These are phyloP conservation scores for Galaxea fascicularis DNA, from an alignment of 92 coral and sea anemone genomes.

Conservation along the genomic window DNA sequence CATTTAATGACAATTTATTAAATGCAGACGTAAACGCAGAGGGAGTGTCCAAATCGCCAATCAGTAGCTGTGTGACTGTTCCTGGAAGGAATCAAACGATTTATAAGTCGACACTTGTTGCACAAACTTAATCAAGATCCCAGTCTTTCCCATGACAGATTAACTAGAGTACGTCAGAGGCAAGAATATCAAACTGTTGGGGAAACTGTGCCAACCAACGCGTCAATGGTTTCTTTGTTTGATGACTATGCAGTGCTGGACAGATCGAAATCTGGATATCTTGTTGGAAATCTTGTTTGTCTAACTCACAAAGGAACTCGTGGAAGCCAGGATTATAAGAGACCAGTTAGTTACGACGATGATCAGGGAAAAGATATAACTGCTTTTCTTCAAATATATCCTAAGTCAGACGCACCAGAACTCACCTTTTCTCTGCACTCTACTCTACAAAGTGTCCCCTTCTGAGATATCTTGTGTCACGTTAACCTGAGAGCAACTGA, in stretches of 20 bases:
- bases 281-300: slow-evolving; percentile 33
- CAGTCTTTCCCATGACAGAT: slow-evolving; percentile 45
- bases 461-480: slow-evolving; percentile 18
- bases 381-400: slow-evolving; percentile 34
- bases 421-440: slow-evolving; percentile 20
- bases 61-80: slow-evolving; percentile 11
- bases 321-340: slow-evolving; percentile 34
- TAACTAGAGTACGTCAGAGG: slow-evolving; percentile 39
- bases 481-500: slow-evolving; percentile 44
- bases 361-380: slow-evolving; percentile 25
- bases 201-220: neutral
- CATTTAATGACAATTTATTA: slow-evolving; percentile 10
- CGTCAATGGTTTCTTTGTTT: slow-evolving; percentile 21
- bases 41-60: slow-evolving; percentile 14
- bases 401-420: slow-evolving; percentile 7
- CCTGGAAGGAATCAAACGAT: neutral
- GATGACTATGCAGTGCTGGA: slow-evolving; percentile 32
- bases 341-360: slow-evolving; percentile 36
- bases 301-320: slow-evolving; percentile 27
- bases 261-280: slow-evolving; percentile 17
- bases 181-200: slow-evolving; percentile 10
- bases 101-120: slow-evolving; percentile 43
- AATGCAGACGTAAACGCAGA: slow-evolving; percentile 20
- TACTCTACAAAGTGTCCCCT: slow-evolving; percentile 37
- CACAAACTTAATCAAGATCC: slow-evolving; percentile 55